Evolutionary conservation across 1,140 invertebrate genomes (phyloP).

Genomic region (Drosophila teissieri): DNA sequence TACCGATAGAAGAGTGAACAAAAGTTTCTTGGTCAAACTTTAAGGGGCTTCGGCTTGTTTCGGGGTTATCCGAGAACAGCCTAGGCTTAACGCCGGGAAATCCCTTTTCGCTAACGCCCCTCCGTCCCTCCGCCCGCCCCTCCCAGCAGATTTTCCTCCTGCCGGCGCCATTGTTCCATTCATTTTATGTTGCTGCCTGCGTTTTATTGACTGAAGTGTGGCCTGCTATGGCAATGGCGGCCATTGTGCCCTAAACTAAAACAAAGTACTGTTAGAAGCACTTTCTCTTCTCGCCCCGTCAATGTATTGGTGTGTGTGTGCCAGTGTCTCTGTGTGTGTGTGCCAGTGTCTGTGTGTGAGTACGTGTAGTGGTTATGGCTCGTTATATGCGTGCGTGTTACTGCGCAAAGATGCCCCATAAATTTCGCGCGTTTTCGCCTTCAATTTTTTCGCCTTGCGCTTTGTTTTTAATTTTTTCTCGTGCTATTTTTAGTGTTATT

Average conservation of each 20-base stretch:
- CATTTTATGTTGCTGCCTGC: constrained; percentile 79
- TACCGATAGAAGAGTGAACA: constrained; percentile 50
- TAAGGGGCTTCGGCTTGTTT: constrained; percentile 38
- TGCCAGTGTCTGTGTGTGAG: constrained; percentile 20
- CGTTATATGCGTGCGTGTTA: constrained; percentile 81
- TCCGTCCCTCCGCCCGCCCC: too few relatives aligned
- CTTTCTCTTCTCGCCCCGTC: constrained; percentile 52
- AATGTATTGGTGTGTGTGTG: constrained; percentile 12
- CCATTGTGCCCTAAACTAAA: constrained; percentile 80
- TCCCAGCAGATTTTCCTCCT: constrained; percentile 22
- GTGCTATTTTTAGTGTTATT: constrained; percentile 18
- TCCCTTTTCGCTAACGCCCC: background rate
- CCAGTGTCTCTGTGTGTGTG: constrained; percentile 18
- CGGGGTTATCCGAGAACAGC: constrained; percentile 24
- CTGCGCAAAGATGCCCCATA: constrained; percentile 80
- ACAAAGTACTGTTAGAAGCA: constrained; percentile 80
- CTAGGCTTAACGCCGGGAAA: constrained; percentile 30
- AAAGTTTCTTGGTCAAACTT: constrained; percentile 72
- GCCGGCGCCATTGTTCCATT: constrained; percentile 70
- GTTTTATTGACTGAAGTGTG: constrained; percentile 78
- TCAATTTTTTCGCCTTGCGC: constrained; percentile 51
- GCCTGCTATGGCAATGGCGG: constrained; percentile 61
- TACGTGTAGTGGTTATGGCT: constrained; percentile 67
- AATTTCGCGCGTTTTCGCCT: constrained; percentile 80
- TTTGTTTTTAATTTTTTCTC: constrained; percentile 40